A percentile compares a stretch with the other conserved stretches of the same genome.
phyloP scores from a whole-genome alignment of 2,797 vertebrate species.

The Salmo trutta region DNA sequence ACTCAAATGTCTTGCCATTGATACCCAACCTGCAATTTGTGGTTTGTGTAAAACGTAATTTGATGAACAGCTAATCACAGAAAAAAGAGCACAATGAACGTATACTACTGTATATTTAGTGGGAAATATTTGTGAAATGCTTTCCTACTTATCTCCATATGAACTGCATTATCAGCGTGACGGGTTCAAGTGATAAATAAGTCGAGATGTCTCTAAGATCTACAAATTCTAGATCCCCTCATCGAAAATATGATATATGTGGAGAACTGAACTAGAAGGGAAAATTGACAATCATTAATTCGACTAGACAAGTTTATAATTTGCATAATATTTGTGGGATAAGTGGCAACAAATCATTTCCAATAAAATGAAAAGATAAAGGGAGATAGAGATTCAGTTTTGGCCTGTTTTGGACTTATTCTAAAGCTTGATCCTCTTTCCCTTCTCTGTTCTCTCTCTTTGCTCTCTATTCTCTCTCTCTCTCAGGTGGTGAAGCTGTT shows the following conservation, averaged over 20 bases:
- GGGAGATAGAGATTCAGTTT: not conserved
- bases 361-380: not conserved
- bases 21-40: not conserved
- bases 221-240: not conserved
- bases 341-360: not conserved
- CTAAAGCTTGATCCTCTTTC: not conserved
- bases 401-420: not conserved
- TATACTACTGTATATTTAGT: not conserved
- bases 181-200: not conserved
- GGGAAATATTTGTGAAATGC: not conserved
- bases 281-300: slow-evolving; percentile 1
- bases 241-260: not conserved
- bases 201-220: not conserved
- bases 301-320: not conserved
- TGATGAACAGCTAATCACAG: not conserved
- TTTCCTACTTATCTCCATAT: not conserved
- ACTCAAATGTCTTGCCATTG: not conserved
- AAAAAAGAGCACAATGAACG: not conserved
- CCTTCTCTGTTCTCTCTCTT: not conserved
- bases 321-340: not conserved
- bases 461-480: not conserved
- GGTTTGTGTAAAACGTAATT: not conserved
- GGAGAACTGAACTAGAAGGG: not conserved
- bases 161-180: not conserved
- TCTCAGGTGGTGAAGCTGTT: slow-evolving; percentile 91